A percentile compares a stretch with the other conserved stretches of the same genome.
phyloP scores from a whole-genome alignment of 1,140 invertebrate genomes.

The Sitophilus oryzae region DNA sequence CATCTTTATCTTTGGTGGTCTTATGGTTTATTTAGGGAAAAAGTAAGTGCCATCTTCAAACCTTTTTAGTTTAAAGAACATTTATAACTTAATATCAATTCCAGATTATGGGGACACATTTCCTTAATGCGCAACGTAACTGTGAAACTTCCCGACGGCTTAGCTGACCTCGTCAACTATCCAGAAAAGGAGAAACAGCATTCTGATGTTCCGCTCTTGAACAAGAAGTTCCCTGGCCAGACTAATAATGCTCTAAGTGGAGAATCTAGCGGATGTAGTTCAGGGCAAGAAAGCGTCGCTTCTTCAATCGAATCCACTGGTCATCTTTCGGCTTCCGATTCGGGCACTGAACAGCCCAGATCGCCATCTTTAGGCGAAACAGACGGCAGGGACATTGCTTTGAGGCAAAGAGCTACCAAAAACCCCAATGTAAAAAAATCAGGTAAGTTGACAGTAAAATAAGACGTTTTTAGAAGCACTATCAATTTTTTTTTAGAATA shows the following conservation, averaged over 20 bases:
- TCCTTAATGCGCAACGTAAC: constrained; percentile 48
- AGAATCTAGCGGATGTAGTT: constrained; percentile 54
- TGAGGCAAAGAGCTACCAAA: constrained; percentile 16
- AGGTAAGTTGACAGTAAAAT: constrained; percentile 5
- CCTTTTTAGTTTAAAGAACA: too few species aligned
- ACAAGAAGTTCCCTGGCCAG: constrained; percentile 45
- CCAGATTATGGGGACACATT: constrained; percentile 4
- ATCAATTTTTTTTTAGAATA: constrained; percentile 9
- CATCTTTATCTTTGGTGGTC: constrained; percentile 30
- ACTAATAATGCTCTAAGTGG: constrained; percentile 45
- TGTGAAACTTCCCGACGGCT: constrained; percentile 52
- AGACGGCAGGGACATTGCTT: constrained; percentile 12
- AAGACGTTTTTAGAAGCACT: not conserved
- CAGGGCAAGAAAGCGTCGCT: constrained; percentile 53
- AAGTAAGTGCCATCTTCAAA: too few species aligned
- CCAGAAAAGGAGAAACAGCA: constrained; percentile 24
- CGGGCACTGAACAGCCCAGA: constrained; percentile 35
- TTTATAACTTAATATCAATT: too few species aligned
- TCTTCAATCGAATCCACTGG: constrained; percentile 52
- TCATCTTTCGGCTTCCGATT: constrained; percentile 46
- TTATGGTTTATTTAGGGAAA: constrained; percentile 42
- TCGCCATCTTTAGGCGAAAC: constrained; percentile 14
- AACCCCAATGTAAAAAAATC: constrained; percentile 14
- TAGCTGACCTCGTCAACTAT: constrained; percentile 37
- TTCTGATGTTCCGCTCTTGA: constrained; percentile 31